These are phyloP conservation scores for Geotrupes spiniger DNA, from an alignment of 2,888 invertebrate genomes.

Conservation along the genomic window DNA sequence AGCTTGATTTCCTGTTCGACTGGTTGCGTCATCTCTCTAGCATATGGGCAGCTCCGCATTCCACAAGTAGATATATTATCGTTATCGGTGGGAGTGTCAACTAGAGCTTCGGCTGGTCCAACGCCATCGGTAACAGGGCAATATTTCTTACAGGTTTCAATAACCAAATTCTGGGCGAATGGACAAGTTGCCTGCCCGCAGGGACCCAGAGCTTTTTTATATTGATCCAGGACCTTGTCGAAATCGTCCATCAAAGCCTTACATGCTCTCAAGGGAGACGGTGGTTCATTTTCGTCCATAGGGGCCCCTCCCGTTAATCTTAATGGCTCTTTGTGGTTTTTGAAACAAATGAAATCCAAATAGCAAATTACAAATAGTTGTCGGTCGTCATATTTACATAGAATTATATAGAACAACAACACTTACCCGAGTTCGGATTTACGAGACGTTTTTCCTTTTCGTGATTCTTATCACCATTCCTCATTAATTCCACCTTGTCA, in stretches of 20 bases:
- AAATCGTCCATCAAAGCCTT: slow-evolving; percentile 46
- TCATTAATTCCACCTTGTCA: too few species aligned
- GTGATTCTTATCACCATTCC: too few species aligned
- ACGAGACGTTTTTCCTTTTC: too few species aligned
- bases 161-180: slow-evolving; percentile 37
- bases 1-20: slow-evolving; percentile 36
- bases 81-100: slow-evolving; percentile 11
- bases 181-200: slow-evolving; percentile 45
- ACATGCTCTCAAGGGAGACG: slow-evolving; percentile 40
- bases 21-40: slow-evolving; percentile 39
- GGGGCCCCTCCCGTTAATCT: slow-evolving; percentile 34
- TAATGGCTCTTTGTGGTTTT: slow-evolving; percentile 1
- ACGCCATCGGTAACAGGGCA: slow-evolving; percentile 26
- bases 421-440: too few species aligned
- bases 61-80: slow-evolving; percentile 38
- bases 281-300: slow-evolving; percentile 20
- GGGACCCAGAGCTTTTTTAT: slow-evolving; percentile 45
- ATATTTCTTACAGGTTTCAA: slow-evolving; percentile 36
- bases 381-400: too few species aligned
- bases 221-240: slow-evolving; percentile 38
- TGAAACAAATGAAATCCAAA: too few species aligned
- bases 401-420: too few species aligned
- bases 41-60: slow-evolving; percentile 41
- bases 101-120: not conserved
- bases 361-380: too few species aligned